Conservation (phyloP, 1,140 invertebrate genomes). For the Tetramorium alpestre region DNA sequence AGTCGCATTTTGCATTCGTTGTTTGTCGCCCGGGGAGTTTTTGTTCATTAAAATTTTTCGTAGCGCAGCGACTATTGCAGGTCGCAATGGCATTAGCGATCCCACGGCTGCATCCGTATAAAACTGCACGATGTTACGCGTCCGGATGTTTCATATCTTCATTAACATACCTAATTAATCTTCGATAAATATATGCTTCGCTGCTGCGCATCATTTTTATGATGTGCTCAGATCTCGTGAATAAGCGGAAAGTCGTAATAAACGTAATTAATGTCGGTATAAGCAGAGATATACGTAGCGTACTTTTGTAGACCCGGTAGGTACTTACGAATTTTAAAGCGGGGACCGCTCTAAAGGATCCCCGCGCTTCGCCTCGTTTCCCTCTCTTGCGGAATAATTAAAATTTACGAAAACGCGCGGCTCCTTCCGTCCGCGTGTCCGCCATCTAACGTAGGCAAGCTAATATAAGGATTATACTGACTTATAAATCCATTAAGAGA, state of each 20-base stretch:
- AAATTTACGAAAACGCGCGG: conserved; percentile 52
- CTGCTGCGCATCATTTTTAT: conserved; percentile 55
- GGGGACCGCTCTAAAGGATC: conserved; percentile 15
- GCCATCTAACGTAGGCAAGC: conserved; percentile 1
- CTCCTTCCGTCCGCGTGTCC: not conserved
- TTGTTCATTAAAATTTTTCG: conserved; percentile 62
- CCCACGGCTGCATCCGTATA: conserved; percentile 29
- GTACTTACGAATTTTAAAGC: conserved; percentile 45
- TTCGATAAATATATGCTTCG: conserved; percentile 52
- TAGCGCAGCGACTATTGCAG: conserved; percentile 17
- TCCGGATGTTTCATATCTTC: conserved; percentile 26
- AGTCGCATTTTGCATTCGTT: conserved; percentile 45
- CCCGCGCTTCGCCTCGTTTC: conserved; percentile 13
- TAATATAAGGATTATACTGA: conserved; percentile 49
- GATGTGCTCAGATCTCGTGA: conserved; percentile 3
- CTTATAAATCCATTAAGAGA: conserved; percentile 50
- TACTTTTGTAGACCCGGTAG: not conserved
- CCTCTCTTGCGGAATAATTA: conserved; percentile 22
- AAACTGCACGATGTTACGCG: conserved; percentile 23
- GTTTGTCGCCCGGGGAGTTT: conserved; percentile 48
- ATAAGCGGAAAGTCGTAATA: conserved; percentile 58
- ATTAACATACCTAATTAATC: conserved; percentile 68
- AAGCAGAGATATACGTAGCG: conserved; percentile 1
- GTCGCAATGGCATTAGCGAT: conserved; percentile 47
- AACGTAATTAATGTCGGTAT: conserved; percentile 61